Conservation (phyloP, 2,113 vertebrate genomes). For the Laterallus jamaicensis region DNA sequence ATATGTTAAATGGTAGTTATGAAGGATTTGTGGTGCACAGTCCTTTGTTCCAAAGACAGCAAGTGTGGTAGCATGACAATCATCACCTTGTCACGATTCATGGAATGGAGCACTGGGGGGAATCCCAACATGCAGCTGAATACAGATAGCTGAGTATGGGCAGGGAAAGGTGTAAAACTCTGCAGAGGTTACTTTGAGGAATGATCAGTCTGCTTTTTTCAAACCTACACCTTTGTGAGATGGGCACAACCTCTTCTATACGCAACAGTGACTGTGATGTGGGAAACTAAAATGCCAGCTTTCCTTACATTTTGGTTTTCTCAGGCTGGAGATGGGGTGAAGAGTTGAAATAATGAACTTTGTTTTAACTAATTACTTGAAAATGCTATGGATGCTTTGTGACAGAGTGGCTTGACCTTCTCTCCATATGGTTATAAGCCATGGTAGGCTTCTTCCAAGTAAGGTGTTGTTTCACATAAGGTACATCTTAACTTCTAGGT, state of each 20-base stretch:
- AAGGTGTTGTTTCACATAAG: not conserved
- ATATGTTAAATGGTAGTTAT: not conserved
- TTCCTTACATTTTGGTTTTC: not conserved
- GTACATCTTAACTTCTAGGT: not conserved
- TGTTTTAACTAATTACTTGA: not conserved
- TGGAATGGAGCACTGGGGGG: not conserved
- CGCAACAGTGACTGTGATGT: not conserved
- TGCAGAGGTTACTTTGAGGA: not conserved
- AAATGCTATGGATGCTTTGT: not conserved
- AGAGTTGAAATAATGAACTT: not conserved
- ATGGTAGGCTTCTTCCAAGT: not conserved
- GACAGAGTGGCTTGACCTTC: not conserved
- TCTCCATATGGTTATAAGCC: not conserved
- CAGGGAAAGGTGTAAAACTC: not conserved
- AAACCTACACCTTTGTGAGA: not conserved
- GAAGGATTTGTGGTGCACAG: not conserved
- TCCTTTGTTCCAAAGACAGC: constrained; percentile 5
- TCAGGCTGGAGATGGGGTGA: not conserved
- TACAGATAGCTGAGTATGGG: not conserved
- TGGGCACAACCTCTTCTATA: not conserved
- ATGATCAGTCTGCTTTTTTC: not conserved
- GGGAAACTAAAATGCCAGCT: not conserved
- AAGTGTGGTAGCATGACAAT: not conserved
- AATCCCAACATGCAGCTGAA: not conserved
- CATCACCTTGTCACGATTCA: constrained; percentile 3